Evolutionary conservation across 2,113 vertebrate genomes (phyloP).

Genomic region (Amia ocellicauda): DNA sequence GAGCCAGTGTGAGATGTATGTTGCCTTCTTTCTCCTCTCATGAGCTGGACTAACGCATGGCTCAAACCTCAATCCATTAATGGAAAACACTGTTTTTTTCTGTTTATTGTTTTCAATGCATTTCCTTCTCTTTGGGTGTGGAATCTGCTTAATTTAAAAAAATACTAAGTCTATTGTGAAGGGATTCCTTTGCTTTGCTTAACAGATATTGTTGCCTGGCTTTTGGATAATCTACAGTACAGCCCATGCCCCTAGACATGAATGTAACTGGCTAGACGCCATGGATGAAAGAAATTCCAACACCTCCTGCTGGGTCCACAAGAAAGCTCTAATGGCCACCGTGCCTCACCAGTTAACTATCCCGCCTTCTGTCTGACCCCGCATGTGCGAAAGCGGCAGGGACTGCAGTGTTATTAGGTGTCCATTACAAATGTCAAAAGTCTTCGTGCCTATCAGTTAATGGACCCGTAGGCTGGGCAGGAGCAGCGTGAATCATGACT

Average conservation of each 20-base stretch:
- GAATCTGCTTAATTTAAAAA: too few species aligned
- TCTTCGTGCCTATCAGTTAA: background rate
- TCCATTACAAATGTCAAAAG: conserved; percentile 21
- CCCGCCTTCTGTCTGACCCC: background rate
- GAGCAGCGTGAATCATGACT: too few species aligned
- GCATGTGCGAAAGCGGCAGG: background rate
- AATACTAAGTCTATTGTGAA: too few species aligned
- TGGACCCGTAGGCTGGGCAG: too few species aligned
- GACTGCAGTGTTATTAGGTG: conserved; percentile 20
- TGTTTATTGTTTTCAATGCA: too few species aligned
- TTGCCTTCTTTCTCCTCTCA: too few species aligned
- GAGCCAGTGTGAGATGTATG: too few species aligned
- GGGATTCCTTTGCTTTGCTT: too few species aligned
- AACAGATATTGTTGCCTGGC: background rate
- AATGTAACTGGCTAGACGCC: conserved; percentile 2
- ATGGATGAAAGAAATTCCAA: conserved; percentile 27
- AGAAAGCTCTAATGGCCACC: conserved; percentile 28
- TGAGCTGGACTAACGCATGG: too few species aligned
- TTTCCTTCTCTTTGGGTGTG: too few species aligned
- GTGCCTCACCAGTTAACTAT: conserved; percentile 27
- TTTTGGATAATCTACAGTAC: background rate
- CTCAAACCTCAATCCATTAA: too few species aligned
- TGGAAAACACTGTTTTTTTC: too few species aligned
- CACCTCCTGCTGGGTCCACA: conserved; percentile 17
- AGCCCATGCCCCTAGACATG: background rate